phyloP scores from a whole-genome alignment of 2,888 invertebrate genomes.

The Pheosia tremula region DNA sequence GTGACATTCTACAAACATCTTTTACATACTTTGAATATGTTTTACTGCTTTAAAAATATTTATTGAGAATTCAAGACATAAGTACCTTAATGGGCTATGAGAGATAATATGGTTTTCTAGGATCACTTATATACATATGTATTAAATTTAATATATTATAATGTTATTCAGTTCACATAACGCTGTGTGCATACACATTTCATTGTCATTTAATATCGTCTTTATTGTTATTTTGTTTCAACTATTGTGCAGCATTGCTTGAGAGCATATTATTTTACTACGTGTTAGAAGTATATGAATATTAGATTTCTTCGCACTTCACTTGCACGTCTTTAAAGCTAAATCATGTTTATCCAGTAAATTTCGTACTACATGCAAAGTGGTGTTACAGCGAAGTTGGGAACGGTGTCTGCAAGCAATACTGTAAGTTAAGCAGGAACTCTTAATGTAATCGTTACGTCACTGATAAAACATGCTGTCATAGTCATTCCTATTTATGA shows the following conservation, averaged over 20 bases:
- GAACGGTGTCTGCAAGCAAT: conserved; percentile 51
- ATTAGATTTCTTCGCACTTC: not conserved
- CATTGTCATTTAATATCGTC: conserved; percentile 27
- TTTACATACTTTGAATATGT: conserved; percentile 11
- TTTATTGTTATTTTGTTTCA: conserved; percentile 18
- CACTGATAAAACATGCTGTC: too few relatives aligned
- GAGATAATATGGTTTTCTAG: conserved; percentile 37
- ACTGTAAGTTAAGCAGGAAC: conserved; percentile 29
- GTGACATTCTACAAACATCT: conserved; percentile 10
- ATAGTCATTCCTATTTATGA: too few relatives aligned
- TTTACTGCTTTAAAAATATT: conserved; percentile 24
- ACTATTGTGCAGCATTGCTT: conserved; percentile 3
- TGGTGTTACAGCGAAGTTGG: conserved; percentile 55
- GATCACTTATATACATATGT: conserved; percentile 32
- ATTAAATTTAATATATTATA: conserved; percentile 43
- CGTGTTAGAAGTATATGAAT: not conserved
- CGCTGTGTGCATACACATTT: conserved; percentile 35
- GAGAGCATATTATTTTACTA: not conserved
- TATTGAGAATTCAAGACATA: conserved; percentile 22
- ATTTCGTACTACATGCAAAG: conserved; percentile 60
- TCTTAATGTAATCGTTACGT: too few relatives aligned
- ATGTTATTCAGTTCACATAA: conserved; percentile 23
- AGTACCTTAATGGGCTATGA: conserved; percentile 38
- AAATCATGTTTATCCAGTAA: conserved; percentile 9
- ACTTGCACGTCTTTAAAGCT: not conserved